These are phyloP conservation scores for Cosmorhoe ocellata DNA, from an alignment of 2,888 invertebrate species.

Conservation along the genomic window DNA sequence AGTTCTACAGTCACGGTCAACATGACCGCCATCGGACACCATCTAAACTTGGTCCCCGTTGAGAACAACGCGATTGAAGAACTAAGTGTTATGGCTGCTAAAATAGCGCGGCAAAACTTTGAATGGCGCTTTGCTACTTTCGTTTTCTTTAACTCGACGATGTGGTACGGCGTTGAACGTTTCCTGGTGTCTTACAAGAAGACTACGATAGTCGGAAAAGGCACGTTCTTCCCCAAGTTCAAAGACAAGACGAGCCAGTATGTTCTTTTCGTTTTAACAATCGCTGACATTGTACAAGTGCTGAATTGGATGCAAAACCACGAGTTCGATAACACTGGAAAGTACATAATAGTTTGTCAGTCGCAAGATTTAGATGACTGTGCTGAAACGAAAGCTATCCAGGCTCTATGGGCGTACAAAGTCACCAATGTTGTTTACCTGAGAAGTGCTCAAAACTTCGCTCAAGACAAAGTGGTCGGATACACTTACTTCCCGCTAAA, in stretches of 20 bases:
- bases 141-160: conserved; percentile 55
- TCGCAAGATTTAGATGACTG: conserved; percentile 47
- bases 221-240: conserved; percentile 39
- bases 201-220: conserved; percentile 48
- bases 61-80: conserved; percentile 22
- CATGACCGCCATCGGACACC: conserved; percentile 19
- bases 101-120: conserved; percentile 59
- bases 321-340: conserved; percentile 59
- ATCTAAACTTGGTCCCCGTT: conserved; percentile 26
- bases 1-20: conserved; percentile 1
- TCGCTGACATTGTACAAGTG: conserved; percentile 43
- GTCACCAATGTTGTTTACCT: conserved; percentile 60
- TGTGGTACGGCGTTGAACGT: conserved; percentile 46
- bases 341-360: conserved; percentile 60
- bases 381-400: conserved; percentile 49
- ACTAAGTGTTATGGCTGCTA: conserved; percentile 53
- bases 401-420: conserved; percentile 56
- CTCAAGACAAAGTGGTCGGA: conserved; percentile 35
- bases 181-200: conserved; percentile 54
- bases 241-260: conserved; percentile 46
- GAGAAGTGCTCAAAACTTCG: conserved; percentile 32
- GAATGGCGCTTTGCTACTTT: conserved; percentile 58
- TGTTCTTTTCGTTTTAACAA: conserved; percentile 52
- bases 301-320: conserved; percentile 48
- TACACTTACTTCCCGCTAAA: conserved; percentile 55